Percentiles rank a stretch among this genome's conserved stretches.
Evolutionary conservation across 53 echinoderm and acorn worm genomes (phyloP).

Genomic region (Astropecten irregularis): DNA sequence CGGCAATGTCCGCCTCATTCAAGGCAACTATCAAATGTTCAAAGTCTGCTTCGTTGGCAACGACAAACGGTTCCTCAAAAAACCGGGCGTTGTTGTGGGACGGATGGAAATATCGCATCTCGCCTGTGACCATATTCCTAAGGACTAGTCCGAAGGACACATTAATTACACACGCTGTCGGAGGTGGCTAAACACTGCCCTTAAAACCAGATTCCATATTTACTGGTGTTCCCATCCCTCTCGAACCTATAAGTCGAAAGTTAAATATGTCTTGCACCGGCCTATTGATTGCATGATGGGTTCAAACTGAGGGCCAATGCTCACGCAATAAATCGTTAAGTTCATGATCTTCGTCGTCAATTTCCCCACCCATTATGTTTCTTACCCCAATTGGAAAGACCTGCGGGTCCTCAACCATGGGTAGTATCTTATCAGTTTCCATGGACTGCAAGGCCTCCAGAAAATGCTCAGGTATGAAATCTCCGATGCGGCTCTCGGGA

Average conservation of each 20-base stretch:
- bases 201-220: not conserved
- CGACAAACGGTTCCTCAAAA: not conserved
- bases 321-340: not conserved
- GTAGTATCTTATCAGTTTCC: not conserved
- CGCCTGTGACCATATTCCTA: constrained; percentile 47
- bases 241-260: constrained; percentile 8
- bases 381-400: not conserved
- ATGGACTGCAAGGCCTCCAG: not conserved
- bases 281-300: not conserved
- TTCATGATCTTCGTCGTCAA: constrained; percentile 6
- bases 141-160: constrained; percentile 53
- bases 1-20: not conserved
- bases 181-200: not conserved
- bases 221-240: not conserved
- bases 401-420: not conserved
- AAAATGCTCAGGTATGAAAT: not conserved
- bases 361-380: no score
- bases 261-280: constrained; percentile 21
- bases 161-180: constrained; percentile 15
- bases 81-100: constrained; percentile 32
- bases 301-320: constrained; percentile 22
- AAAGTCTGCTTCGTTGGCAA: not conserved
- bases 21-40: constrained; percentile 16
- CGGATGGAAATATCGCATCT: constrained; percentile 48
- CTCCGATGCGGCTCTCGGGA: not conserved